Evolutionary conservation across 2,888 invertebrate species (phyloP).

Genomic region (Tipula lateralis): DNA sequence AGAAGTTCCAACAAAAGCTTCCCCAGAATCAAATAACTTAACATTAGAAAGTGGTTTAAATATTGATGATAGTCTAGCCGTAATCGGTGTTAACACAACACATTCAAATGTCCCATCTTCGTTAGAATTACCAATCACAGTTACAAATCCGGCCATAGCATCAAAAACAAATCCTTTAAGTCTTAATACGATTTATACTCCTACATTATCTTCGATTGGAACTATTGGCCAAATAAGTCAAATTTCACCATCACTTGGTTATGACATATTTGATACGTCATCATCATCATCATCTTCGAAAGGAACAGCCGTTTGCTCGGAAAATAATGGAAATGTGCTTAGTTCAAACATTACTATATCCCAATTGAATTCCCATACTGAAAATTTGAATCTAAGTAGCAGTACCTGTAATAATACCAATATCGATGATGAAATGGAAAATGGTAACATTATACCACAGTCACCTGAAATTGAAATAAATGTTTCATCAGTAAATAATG

Average conservation of each 20-base stretch:
- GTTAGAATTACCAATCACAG: constrained; percentile 69
- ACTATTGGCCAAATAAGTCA: constrained; percentile 28
- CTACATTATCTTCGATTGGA: constrained; percentile 25
- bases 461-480: not conserved
- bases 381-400: not conserved
- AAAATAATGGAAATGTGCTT: not conserved
- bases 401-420: not conserved
- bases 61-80: constrained; percentile 56
- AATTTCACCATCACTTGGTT: constrained; percentile 33
- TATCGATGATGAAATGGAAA: not conserved
- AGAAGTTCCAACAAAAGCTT: constrained; percentile 60
- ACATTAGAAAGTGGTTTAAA: constrained; percentile 37
- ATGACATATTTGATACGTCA: constrained; percentile 21
- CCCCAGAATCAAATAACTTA: constrained; percentile 40
- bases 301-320: not conserved
- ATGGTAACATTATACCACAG: not conserved
- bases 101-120: constrained; percentile 60
- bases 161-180: constrained; percentile 46
- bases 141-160: constrained; percentile 69
- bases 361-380: not conserved
- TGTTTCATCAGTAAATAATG: not conserved
- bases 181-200: constrained; percentile 36
- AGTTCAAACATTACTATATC: not conserved
- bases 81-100: constrained; percentile 53
- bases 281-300: not conserved